Conservation (phyloP, 1,140 invertebrate genomes). For the Lethrus apterus region DNA sequence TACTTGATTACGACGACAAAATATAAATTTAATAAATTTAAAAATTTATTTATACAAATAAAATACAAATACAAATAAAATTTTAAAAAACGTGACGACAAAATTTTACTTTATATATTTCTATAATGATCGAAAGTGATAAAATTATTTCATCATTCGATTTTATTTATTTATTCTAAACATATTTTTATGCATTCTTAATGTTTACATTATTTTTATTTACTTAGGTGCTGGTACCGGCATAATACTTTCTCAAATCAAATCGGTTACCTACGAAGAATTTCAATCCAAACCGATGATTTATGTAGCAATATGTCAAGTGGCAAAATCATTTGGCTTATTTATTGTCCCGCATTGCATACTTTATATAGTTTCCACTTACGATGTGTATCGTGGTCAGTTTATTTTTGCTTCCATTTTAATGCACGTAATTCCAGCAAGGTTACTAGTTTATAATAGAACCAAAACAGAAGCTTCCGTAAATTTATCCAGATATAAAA, state of each 20-base stretch:
- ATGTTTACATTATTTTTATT: not conserved
- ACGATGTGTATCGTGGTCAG: constrained; percentile 1
- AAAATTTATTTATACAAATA: no score
- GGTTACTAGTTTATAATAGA: not conserved
- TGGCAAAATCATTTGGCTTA: not conserved
- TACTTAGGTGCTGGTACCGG: constrained; percentile 3
- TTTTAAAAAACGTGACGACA: no score
- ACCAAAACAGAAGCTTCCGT: not conserved
- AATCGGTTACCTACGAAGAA: constrained; percentile 1
- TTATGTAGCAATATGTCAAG: not conserved
- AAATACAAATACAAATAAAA: no score
- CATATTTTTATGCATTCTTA: no score
- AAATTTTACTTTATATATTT: no score
- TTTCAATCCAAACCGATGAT: constrained; percentile 4
- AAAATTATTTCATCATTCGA: not conserved
- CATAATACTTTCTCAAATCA: not conserved
- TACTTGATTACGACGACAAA: no score
- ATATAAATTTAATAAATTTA: no score
- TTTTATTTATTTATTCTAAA: constrained; percentile 1
- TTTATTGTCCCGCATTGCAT: constrained; percentile 8
- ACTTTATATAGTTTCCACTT: not conserved
- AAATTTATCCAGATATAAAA: constrained; percentile 4
- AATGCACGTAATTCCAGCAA: constrained; percentile 1
- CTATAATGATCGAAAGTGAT: no score
- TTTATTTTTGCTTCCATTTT: not conserved